phyloP scores from a whole-genome alignment of 2,113 vertebrate genomes.

The Menura novaehollandiae region DNA sequence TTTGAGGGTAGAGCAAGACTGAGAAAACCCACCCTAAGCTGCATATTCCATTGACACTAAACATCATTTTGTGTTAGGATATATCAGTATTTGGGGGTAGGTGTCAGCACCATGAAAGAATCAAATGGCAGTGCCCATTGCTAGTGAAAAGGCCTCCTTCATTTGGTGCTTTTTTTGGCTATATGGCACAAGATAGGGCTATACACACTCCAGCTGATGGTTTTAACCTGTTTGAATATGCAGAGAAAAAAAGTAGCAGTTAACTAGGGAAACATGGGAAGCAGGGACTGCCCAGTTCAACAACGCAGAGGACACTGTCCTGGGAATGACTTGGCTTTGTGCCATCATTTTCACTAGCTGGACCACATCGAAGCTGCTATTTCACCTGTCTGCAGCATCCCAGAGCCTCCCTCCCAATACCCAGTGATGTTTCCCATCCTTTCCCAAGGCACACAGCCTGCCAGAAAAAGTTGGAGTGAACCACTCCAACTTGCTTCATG shows the following conservation, averaged over 20 bases:
- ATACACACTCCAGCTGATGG: not conserved
- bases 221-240: not conserved
- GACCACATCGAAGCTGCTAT: not conserved
- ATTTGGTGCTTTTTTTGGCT: not conserved
- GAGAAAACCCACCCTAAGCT: not conserved
- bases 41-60: not conserved
- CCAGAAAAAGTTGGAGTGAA: not conserved
- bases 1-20: not conserved
- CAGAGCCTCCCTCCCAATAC: not conserved
- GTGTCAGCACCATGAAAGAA: not conserved
- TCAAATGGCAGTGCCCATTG: not conserved
- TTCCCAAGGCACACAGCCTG: not conserved
- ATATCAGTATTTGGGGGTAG: not conserved
- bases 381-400: not conserved
- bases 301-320: not conserved
- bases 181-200: not conserved
- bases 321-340: not conserved
- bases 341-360: not conserved
- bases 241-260: not conserved
- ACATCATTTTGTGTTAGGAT: rapidly evolving
- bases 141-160: not conserved
- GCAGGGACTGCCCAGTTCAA: not conserved
- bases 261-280: not conserved
- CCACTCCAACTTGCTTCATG: not conserved
- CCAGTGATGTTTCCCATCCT: not conserved